Evolutionary conservation across 23 tunicate species (phyloP), one percentile per base, ranked within the genome.

Genomic region (Halocynthia roretzi): DNA sequence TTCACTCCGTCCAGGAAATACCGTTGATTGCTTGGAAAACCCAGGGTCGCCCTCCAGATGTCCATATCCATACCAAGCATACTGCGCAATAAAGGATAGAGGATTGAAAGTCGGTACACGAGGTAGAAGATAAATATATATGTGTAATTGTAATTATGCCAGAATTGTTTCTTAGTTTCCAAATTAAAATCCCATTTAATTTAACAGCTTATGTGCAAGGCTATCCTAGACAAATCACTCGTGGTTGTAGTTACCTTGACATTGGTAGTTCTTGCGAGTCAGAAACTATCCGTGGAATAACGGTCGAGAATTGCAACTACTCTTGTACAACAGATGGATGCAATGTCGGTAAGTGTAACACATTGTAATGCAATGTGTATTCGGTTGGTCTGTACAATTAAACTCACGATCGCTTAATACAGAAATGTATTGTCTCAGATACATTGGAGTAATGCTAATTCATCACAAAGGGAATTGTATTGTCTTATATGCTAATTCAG

Each of bases 301-400:
- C 56, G 9, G 20, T 74, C 22, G 64, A 74, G 67, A 8, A 51
- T 14, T 74, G 78, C 78, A 74, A 74, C 5, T 23, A 53, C 9
- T 52, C 78, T 14, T 74, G 78, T 44, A 74, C 78, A 8, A 53
- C 78, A 8, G 78, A 74, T 74, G 78, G 78, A 54, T 74, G 78
- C 63, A 74, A 74, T 31, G 40, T 50, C 8, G 78, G 78, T 74
- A 74, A 74, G 63, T 31, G 44, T 31, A 31, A n/a, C n/a, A n/a
- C n/a, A n/a, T 4, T 31, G 44, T 31, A 31, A 31, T 31, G 44
- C 44, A 31, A 31, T 31, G 44, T 4, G 44, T 31, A 4, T 0
- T 31, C 4, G 4, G 44, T 31, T 31, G 44, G 4, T 31, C 4
- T 31, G 1, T 31, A 31, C 44, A 31, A 31, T 31, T 31, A 31